Evolutionary conservation across 2,888 invertebrate genomes (phyloP), one percentile per base, ranked within the genome.

Genomic region (Euplexia lucipara): DNA sequence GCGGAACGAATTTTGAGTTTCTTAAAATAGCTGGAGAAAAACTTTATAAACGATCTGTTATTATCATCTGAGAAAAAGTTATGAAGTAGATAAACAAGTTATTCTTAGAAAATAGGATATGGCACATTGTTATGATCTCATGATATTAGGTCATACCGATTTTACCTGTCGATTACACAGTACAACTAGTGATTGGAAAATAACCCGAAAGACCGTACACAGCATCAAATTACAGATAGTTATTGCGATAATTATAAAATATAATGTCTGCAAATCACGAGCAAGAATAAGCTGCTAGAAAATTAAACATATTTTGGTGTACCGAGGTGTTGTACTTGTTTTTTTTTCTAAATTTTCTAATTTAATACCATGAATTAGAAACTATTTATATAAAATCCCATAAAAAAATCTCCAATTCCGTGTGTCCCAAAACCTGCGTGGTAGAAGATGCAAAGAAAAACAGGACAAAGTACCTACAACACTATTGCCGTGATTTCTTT

Each of bases 51-150:
- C 10, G 22, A 34, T 16, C 10, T 14, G 1, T 44, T 30, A 37
- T 18, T 47, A 57, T 20, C 8, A 47, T 58, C 69, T 20, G 10
- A n/a, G 56, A 39, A 64, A 14, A 47, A 20, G 12, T 26, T 10
- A 32, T 10, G 9, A 8, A n/a, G 18, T 34, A 37, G 10, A 8
- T 3, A 32, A 7, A 32, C 22, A 44, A 37, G 16, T 26, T 4
- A 34, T 67, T 51, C 44, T 26, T 1, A 60, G 49, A 26, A 44
- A 44, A 37, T 16, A 26, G 1, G 35, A 34, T 6, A 34, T 61
- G 22, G 18, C 16, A 3, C 20, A 30, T 51, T 70, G 26, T 44
- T 49, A 47, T 71, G 71, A 71, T 34, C 20, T 70, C 71, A 51
- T 51, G 37, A 14, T 42, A 22, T 68, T 68, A 47, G 12, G 47